phyloP scores from a whole-genome alignment of 2,113 vertebrate genomes.

The Suricata suricatta region DNA sequence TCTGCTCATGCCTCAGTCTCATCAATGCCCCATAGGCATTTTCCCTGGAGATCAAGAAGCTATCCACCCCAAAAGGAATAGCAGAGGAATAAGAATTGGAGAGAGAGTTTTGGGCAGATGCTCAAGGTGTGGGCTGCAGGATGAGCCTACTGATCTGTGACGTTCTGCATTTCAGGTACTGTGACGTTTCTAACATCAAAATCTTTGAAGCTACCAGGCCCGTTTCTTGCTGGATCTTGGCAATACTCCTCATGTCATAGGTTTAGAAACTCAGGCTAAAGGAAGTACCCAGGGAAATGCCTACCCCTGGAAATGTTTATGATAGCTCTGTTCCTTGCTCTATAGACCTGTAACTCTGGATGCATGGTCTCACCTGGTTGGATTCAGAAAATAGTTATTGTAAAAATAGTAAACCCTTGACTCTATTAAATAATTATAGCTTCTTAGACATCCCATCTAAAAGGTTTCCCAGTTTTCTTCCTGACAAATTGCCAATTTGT shows the following conservation, averaged over 20 bases:
- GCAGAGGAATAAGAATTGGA: background rate
- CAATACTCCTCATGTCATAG: background rate
- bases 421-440: background rate
- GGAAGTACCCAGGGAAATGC: background rate
- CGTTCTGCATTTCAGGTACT: background rate
- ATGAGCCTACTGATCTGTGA: background rate
- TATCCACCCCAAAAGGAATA: background rate
- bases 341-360: background rate
- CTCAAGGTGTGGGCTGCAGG: background rate
- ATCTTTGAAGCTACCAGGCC: background rate
- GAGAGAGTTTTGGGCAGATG: background rate
- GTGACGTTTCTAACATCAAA: background rate
- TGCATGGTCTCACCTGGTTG: background rate
- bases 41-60: background rate
- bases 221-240: background rate
- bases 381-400: background rate
- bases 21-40: background rate
- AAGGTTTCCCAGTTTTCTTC: background rate
- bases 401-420: background rate
- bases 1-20: accelerated
- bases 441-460: background rate
- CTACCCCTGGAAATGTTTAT: background rate
- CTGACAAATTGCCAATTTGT: background rate
- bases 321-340: background rate
- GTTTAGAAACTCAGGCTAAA: background rate